A percentile compares a stretch with the other conserved stretches of the same genome.
Evolutionary conservation across 2,888 invertebrate species (phyloP).

Genomic region (Sialis lutaria): DNA sequence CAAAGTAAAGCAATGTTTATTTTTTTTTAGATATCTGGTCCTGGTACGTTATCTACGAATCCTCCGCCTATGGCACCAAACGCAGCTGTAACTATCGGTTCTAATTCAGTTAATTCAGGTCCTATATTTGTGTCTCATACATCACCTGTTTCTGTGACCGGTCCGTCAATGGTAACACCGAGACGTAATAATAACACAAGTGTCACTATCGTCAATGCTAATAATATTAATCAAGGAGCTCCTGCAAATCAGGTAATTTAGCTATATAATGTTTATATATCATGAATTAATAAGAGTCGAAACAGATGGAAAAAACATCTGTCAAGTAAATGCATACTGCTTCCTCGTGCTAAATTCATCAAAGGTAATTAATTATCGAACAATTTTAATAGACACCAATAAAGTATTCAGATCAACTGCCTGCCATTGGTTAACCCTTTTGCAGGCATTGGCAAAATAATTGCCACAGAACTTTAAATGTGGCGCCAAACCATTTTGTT

Average conservation of each 20-base stretch:
- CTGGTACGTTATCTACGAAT: not conserved
- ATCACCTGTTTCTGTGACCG: slow-evolving; percentile 33
- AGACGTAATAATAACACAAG: slow-evolving; percentile 53
- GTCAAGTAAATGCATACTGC: too few species aligned
- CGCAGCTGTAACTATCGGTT: slow-evolving; percentile 22
- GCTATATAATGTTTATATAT: not conserved
- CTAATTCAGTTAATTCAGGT: slow-evolving; percentile 19
- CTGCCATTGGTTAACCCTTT: too few species aligned
- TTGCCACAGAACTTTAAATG: too few species aligned
- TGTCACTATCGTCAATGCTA: slow-evolving; percentile 52
- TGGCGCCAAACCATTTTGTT: too few species aligned
- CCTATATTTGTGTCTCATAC: slow-evolving; percentile 17
- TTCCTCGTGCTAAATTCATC: too few species aligned
- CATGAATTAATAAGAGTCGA: too few species aligned
- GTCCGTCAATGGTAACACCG: slow-evolving; percentile 43
- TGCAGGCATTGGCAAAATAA: too few species aligned
- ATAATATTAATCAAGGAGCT: slow-evolving; percentile 18
- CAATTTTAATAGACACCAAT: too few species aligned
- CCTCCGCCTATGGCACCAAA: slow-evolving; percentile 9
- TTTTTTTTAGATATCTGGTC: slow-evolving; percentile 2
- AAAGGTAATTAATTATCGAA: too few species aligned
- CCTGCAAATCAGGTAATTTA: not conserved
- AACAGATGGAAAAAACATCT: too few species aligned
- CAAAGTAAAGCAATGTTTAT: not conserved
- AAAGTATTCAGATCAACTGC: too few species aligned